Conservation (phyloP, 2,797 vertebrate species). For the Poecilia velifera region DNA sequence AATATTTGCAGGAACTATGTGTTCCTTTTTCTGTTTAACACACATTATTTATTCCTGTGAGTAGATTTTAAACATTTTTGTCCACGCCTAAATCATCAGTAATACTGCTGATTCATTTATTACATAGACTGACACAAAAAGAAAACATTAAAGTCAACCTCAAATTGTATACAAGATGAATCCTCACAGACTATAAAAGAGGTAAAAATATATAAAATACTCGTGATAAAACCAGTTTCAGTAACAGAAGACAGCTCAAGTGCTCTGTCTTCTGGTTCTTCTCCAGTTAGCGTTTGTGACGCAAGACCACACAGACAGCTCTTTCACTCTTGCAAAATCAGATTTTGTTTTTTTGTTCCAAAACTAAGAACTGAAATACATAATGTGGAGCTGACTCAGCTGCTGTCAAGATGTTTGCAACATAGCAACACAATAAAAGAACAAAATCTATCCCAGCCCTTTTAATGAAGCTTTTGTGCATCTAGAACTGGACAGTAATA, state of each 20-base stretch:
- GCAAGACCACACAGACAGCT: slow-evolving; percentile 49
- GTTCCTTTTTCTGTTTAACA: neutral
- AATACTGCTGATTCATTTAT: neutral
- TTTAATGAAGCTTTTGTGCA: neutral
- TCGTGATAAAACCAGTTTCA: neutral
- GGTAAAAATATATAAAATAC: neutral
- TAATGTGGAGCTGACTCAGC: slow-evolving; percentile 9
- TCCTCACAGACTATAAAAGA: neutral
- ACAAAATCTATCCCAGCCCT: neutral
- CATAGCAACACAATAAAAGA: neutral
- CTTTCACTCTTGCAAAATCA: slow-evolving; percentile 19
- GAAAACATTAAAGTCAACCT: neutral
- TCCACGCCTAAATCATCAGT: neutral
- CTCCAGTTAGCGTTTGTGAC: slow-evolving; percentile 17
- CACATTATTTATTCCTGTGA: neutral
- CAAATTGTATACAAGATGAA: neutral
- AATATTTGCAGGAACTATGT: neutral
- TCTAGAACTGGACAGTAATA: neutral
- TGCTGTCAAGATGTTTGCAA: neutral
- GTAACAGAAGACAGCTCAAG: slow-evolving; percentile 2
- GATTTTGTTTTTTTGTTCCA: slow-evolving; percentile 18
- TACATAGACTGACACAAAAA: neutral
- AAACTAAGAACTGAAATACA: slow-evolving; percentile 15
- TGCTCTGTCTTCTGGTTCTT: neutral
- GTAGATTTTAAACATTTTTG: neutral